Conservation (phyloP, 2,113 vertebrate species). For the Oenanthe oenanthe region DNA sequence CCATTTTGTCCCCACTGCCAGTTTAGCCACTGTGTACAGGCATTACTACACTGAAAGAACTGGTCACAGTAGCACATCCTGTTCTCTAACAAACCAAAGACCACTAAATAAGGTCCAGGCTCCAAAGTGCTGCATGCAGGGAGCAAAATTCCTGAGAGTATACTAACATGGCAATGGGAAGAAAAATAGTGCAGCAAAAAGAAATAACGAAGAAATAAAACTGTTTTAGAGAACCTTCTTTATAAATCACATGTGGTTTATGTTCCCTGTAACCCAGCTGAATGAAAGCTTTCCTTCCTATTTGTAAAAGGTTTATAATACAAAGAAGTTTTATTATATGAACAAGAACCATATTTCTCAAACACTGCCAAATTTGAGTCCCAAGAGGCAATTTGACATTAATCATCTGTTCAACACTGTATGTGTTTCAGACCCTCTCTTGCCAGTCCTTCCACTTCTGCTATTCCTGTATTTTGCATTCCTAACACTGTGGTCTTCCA, state of each 20-base stretch:
- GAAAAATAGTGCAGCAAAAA: background rate
- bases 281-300: background rate
- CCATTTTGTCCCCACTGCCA: background rate
- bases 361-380: background rate
- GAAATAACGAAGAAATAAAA: background rate
- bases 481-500: background rate
- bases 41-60: accelerated
- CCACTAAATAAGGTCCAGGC: background rate
- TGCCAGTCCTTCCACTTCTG: background rate
- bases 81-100: background rate
- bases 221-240: background rate
- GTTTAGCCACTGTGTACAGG: background rate
- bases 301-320: background rate
- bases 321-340: background rate
- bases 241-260: background rate
- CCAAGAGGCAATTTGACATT: background rate
- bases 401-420: background rate
- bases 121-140: background rate
- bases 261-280: background rate
- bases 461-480: background rate
- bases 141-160: background rate
- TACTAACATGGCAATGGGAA: accelerated
- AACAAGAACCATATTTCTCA: background rate
- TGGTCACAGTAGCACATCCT: background rate
- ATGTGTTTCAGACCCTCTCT: background rate